phyloP scores from a whole-genome alignment of 35 echinoderm and acorn worm genomes.

The Anneissia japonica region DNA sequence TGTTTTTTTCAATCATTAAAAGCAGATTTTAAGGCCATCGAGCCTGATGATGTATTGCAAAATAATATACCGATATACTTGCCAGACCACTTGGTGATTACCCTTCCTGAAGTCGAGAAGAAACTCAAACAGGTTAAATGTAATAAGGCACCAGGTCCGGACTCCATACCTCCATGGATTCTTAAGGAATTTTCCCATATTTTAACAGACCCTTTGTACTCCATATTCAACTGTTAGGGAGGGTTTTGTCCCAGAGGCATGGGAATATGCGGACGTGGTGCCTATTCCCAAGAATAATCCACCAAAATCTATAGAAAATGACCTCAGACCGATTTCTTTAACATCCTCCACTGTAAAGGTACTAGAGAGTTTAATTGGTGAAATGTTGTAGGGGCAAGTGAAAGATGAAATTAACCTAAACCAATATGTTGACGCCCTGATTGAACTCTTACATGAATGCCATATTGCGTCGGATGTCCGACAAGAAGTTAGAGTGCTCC shows the following conservation, averaged over 20 bases:
- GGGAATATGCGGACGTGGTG: conserved; percentile 7
- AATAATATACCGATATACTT: too few species aligned
- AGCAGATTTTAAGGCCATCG: too few species aligned
- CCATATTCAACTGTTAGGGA: conserved; percentile 13
- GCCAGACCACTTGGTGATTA: too few species aligned
- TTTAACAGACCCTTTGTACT: not conserved
- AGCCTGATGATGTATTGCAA: too few species aligned
- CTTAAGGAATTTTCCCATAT: conserved; percentile 3
- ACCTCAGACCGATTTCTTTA: not conserved
- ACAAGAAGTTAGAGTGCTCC: too few species aligned
- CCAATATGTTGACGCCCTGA: too few species aligned
- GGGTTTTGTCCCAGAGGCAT: conserved; percentile 9
- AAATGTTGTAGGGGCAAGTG: too few species aligned
- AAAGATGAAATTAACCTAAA: too few species aligned
- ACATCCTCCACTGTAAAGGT: not conserved
- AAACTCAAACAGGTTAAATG: not conserved
- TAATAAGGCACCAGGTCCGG: conserved; percentile 11
- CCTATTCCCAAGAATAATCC: not conserved
- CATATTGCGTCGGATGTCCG: too few species aligned
- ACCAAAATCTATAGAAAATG: not conserved
- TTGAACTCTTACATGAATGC: too few species aligned
- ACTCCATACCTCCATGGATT: conserved; percentile 7
- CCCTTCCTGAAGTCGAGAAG: too few species aligned
- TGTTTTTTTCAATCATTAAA: too few species aligned
- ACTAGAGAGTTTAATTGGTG: not conserved